Evolutionary conservation across 1,140 invertebrate species (phyloP), one percentile per base, ranked within the genome.

Genomic region (Musca domestica): DNA sequence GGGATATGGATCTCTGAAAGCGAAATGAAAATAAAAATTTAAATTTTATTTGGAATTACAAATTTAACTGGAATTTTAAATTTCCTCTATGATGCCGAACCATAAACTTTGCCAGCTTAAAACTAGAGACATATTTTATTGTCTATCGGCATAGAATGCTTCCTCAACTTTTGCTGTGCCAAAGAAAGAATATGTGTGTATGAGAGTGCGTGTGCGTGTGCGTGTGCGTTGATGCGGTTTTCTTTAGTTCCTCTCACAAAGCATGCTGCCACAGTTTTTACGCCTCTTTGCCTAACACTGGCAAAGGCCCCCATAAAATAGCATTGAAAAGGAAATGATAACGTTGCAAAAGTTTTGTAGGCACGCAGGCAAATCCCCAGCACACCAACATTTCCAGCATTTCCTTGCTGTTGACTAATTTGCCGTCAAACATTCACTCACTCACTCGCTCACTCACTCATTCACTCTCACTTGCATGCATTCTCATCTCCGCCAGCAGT

Each of bases 291-390:
- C 56, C 19, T 61, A 61, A 61, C 56, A 34, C 27, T 30, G 20
- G 56, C 30, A 61, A 41, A 61, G 27, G 41, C 56, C 56, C 15
- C 34, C 56, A 61, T 61, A 61, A 61, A 61, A 61, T 61, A 61
- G 56, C 56, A 61, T 61, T 61, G 56, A 49, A 48, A 64, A 64
- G 63, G 41, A 48, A 48, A 27, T 64, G 63, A 49, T 64, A 64
- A 64, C 63, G 41, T 64, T 64, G 63, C 47, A 64, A 64, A 49
- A 48, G 27, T 64, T 41, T 41, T 41, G 34, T 41, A 41, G 34
- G 34, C 10, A 41, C 34, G 10, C 34, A 41, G 34, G 34, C 34
- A 41, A 41, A 41, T 41, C 34, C 34, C 34, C 34, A 41, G 34
- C 34, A 41, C 27, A 30, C 56, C 27, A 61, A 34, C 27, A 41